Percentiles rank a stretch among this genome's conserved stretches.
Conservation (phyloP, 2,888 invertebrate species). For the Coremacera marginata region DNA sequence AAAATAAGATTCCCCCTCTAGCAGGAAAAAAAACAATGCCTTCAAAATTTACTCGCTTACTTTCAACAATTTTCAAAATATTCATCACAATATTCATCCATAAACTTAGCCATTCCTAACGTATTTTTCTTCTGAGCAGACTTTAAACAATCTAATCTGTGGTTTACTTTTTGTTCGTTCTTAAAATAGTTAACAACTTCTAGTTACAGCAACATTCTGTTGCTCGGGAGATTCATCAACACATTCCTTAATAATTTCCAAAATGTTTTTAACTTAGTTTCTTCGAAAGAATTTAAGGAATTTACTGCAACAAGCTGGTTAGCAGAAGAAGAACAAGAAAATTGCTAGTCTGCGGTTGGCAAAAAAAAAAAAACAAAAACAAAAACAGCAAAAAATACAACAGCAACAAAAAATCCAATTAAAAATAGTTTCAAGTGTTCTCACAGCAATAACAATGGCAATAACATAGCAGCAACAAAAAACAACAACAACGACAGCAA, state of each 20-base stretch:
- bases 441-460: constrained; percentile 33
- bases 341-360: constrained; percentile 33
- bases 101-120: no score
- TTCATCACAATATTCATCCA: no score
- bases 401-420: constrained; percentile 57
- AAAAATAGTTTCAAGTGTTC: constrained; percentile 62
- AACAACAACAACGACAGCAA: constrained; percentile 25
- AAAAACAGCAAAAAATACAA: background rate
- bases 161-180: background rate
- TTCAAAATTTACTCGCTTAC: no score
- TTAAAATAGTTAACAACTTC: background rate
- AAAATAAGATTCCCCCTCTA: no score
- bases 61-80: no score
- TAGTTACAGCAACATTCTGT: constrained; percentile 1
- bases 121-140: no score
- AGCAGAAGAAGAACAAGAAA: background rate
- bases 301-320: background rate
- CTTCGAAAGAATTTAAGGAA: background rate
- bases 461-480: constrained; percentile 43
- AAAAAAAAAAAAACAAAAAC: no score
- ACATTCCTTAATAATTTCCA: background rate
- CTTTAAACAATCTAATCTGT: no score
- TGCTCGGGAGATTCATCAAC: background rate
- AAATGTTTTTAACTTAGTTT: background rate
- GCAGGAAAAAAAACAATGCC: no score